A percentile compares a stretch with the other conserved stretches of the same genome.
Evolutionary conservation across 1,140 invertebrate genomes (phyloP).

Genomic region (Ruditapes philippinarum): DNA sequence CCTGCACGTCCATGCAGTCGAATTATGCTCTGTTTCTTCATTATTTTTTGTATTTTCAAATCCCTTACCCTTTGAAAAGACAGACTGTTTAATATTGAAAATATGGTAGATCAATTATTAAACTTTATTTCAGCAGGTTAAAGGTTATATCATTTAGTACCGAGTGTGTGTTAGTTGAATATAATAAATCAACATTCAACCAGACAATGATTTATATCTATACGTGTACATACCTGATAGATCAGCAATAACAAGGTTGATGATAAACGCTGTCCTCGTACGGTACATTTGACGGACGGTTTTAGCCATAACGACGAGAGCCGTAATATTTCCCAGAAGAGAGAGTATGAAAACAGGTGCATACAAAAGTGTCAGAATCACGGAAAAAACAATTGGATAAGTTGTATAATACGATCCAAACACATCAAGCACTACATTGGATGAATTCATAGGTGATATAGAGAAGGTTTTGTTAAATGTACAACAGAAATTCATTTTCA

Average conservation of each 20-base stretch:
- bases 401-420: not conserved
- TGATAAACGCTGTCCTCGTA: constrained; percentile 7
- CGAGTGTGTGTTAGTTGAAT: too few species aligned
- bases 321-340: not conserved
- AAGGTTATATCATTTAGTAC: too few species aligned
- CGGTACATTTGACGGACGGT: not conserved
- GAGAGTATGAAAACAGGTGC: constrained; percentile 22
- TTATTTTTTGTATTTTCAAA: too few species aligned
- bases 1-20: too few species aligned
- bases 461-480: not conserved
- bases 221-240: constrained; percentile 51
- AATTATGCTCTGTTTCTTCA: too few species aligned
- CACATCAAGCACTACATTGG: not conserved
- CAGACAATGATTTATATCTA: too few species aligned
- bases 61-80: too few species aligned
- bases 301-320: not conserved
- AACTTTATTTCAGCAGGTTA: too few species aligned
- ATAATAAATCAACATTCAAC: too few species aligned
- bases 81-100: too few species aligned
- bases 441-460: not conserved
- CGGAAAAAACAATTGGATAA: not conserved
- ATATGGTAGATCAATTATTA: too few species aligned
- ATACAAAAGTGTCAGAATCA: constrained; percentile 8
- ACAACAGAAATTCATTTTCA: not conserved
- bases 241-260: constrained; percentile 44